phyloP scores from a whole-genome alignment of 2,797 vertebrate genomes.

The Phrynocephalus vlangalii region DNA sequence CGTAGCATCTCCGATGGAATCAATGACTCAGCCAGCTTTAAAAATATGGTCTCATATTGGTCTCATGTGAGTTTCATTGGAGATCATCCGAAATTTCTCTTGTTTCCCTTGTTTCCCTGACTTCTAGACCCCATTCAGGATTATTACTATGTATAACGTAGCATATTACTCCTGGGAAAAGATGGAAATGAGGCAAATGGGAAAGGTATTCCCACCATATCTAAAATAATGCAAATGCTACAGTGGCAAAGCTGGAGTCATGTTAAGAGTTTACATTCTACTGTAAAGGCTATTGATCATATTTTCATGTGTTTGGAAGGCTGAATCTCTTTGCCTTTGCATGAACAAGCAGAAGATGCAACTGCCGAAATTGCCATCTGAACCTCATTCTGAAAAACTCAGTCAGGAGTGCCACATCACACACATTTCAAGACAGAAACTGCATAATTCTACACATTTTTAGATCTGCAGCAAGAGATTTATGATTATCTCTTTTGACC shows the following conservation, averaged over 20 bases:
- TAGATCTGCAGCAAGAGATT: not conserved
- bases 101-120: not conserved
- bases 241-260: not conserved
- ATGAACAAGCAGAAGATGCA: not conserved
- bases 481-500: not conserved
- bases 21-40: not conserved
- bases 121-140: not conserved
- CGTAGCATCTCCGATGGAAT: not conserved
- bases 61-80: not conserved
- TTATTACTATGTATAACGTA: not conserved
- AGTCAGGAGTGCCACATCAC: not conserved
- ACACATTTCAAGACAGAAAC: not conserved
- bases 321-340: not conserved
- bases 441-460: not conserved
- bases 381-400: not conserved
- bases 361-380: not conserved
- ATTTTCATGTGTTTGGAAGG: not conserved
- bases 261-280: too few species aligned
- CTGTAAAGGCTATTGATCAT: not conserved
- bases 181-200: not conserved
- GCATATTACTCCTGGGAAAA: not conserved
- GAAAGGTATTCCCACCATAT: not conserved
- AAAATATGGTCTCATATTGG: slow-evolving; percentile 19
- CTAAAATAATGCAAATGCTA: not conserved
- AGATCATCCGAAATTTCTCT: not conserved